Conservation (phyloP, 1,140 invertebrate genomes). For the Phortica variegata region DNA sequence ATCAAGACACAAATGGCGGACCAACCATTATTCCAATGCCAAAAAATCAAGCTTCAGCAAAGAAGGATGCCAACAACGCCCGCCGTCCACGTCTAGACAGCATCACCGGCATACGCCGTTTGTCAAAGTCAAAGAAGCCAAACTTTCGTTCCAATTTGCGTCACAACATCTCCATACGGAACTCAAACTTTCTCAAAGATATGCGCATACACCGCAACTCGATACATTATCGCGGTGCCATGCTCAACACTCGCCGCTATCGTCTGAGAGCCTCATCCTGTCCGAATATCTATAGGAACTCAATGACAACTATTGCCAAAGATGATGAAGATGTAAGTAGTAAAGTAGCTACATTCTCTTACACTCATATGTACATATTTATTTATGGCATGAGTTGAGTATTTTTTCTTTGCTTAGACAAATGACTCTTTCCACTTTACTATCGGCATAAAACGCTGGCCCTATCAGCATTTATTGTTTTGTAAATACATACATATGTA, state of each 20-base stretch:
- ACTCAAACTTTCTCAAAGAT: constrained; percentile 73
- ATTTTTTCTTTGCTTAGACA: no score
- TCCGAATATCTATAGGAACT: constrained; percentile 87
- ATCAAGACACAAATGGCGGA: constrained; percentile 19
- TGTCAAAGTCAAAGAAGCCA: constrained; percentile 47
- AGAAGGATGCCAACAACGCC: constrained; percentile 25
- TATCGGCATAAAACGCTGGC: no score
- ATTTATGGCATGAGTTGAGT: no score
- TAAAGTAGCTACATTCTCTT: constrained; percentile 3
- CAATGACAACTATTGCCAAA: constrained; percentile 80
- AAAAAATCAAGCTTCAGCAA: constrained; percentile 18
- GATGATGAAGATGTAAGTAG: constrained; percentile 66
- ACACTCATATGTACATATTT: constrained; percentile 1
- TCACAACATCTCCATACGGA: constrained; percentile 43
- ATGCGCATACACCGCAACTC: constrained; percentile 76
- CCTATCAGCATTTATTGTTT: no score
- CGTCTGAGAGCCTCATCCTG: constrained; percentile 82
- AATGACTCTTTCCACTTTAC: no score
- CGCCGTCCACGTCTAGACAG: constrained; percentile 41
- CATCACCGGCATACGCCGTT: constrained; percentile 42
- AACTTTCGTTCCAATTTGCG: constrained; percentile 42
- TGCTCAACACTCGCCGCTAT: constrained; percentile 78
- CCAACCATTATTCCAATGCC: constrained; percentile 40
- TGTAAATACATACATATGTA: no score
- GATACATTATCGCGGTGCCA: constrained; percentile 76